phyloP scores from a whole-genome alignment of 2,888 invertebrate genomes.

The Antheraea assamensis region DNA sequence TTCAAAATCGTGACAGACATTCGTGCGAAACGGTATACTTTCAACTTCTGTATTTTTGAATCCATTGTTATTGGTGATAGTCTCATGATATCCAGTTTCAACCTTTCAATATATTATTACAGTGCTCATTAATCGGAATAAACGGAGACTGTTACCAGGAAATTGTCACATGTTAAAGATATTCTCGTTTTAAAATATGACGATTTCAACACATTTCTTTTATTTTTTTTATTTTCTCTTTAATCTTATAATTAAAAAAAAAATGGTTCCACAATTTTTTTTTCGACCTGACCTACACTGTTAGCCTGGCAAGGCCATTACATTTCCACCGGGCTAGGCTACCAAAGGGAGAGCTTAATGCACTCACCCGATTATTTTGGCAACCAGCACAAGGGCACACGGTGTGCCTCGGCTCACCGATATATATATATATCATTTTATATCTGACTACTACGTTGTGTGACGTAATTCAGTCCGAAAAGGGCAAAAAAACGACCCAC shows the following conservation, averaged over 20 bases:
- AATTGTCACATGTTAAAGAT: neutral
- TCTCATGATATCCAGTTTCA: neutral
- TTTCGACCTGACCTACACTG: too few relatives aligned
- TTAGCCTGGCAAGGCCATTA: too few relatives aligned
- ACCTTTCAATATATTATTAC: neutral
- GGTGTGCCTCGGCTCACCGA: too few relatives aligned
- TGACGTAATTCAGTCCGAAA: too few relatives aligned
- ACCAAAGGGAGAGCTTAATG: too few relatives aligned
- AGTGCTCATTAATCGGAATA: neutral
- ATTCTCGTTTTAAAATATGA: neutral
- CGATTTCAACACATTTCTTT: neutral
- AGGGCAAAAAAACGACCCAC: too few relatives aligned
- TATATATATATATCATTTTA: too few relatives aligned
- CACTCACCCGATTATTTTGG: too few relatives aligned
- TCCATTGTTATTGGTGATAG: neutral
- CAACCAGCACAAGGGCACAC: too few relatives aligned
- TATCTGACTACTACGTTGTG: too few relatives aligned
- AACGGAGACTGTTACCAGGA: neutral
- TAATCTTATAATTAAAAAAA: neutral
- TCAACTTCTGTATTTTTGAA: neutral
- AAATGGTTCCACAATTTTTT: too few relatives aligned
- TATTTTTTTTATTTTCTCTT: neutral
- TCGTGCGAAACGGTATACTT: neutral
- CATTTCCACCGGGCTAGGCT: too few relatives aligned
- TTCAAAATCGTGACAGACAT: neutral